Conservation (phyloP, 2,888 invertebrate species). For the Temnothorax ravouxi region DNA sequence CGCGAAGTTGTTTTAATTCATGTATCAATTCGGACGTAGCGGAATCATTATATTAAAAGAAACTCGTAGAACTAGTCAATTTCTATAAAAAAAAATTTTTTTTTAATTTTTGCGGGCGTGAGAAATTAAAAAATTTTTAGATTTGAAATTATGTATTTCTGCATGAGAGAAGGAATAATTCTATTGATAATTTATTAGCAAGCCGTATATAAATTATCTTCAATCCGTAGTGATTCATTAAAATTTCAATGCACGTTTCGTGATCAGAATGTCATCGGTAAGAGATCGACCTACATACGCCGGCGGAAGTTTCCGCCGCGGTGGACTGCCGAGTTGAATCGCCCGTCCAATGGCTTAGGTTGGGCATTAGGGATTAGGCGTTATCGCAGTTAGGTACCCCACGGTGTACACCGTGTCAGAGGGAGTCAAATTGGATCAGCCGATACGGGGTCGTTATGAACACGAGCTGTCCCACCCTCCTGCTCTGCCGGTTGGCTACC, state of each 20-base stretch:
- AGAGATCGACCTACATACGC: slow-evolving; percentile 51
- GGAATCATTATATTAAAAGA: neutral
- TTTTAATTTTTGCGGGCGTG: neutral
- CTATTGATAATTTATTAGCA: neutral
- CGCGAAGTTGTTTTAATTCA: neutral
- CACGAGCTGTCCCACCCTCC: slow-evolving; percentile 63
- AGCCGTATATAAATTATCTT: neutral
- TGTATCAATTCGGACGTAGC: neutral
- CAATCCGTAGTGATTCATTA: neutral
- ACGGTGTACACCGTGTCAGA: slow-evolving; percentile 61
- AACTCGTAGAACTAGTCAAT: neutral
- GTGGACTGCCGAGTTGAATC: slow-evolving; percentile 27
- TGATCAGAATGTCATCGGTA: neutral
- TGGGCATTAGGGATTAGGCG: slow-evolving; percentile 65
- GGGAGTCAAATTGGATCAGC: slow-evolving; percentile 79
- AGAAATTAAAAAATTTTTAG: neutral
- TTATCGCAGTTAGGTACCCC: slow-evolving; percentile 61
- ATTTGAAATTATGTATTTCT: neutral
- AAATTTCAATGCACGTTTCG: slow-evolving; percentile 24
- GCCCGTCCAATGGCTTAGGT: slow-evolving; percentile 48
- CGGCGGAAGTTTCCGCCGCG: slow-evolving; percentile 43
- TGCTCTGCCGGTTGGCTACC: slow-evolving; percentile 30
- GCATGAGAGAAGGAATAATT: neutral
- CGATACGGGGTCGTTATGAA: slow-evolving; percentile 79
- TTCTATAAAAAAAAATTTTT: neutral